Evolutionary conservation across 2,888 invertebrate genomes (phyloP), one percentile per base, ranked within the genome.

Genomic region (Dilophus febrilis): DNA sequence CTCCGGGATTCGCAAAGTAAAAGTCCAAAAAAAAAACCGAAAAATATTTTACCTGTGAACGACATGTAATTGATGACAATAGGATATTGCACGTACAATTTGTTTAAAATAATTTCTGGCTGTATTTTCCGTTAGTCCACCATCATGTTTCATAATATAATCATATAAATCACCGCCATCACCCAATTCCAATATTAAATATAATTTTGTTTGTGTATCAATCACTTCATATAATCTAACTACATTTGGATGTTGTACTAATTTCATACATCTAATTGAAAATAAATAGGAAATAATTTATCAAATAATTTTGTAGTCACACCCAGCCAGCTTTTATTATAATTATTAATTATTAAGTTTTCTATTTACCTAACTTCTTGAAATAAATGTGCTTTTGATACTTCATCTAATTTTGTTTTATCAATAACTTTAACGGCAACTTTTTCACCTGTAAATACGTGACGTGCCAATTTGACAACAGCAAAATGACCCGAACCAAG

Each of bases 101-200:
- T 98, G 86, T 46, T 84, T 76, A 65, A 97, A 98, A 66, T 97
- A 97, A 59, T 86, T 85, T 53, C 80, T 76, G 47, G 88, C 87
- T 49, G 82, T 67, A 59, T 76, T 68, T 64, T 87, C 87, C 46
- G 74, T 77, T 42, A 94, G 69, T 34, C 94, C 94, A 43, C 79
- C 71, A 58, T 90, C 90, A 63, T 94, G 90, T 58, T 85, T 80
- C 85, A 94, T 88, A 53, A 97, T 95, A 65, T 94, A 94, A 66
- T 97, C 95, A 65, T 95, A 97, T 53, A 98, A 77, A 68, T 98
- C 97, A 35, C 94, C 94, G 37, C 97, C 97, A 67, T 98, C 95
- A 13, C 94, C 98, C 54, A 95, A 68, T 67, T 98, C 98, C 57
- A 98, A 69, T 58, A 98, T 94, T 61, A 91, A 73, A 67, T 91